phyloP scores from a whole-genome alignment of 1,140 invertebrate species.

The Globodera rostochiensis region DNA sequence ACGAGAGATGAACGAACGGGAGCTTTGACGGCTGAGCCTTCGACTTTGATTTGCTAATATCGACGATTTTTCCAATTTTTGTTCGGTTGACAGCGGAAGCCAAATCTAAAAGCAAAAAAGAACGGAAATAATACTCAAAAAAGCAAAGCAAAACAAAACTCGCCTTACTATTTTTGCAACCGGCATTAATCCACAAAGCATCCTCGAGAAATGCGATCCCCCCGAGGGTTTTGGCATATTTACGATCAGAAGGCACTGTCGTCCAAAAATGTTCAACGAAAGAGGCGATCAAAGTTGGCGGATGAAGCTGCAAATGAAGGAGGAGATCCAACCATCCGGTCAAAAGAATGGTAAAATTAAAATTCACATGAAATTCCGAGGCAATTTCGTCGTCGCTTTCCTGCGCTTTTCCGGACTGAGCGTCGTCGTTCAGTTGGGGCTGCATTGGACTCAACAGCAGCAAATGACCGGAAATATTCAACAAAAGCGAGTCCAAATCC shows the following conservation, averaged over 20 bases:
- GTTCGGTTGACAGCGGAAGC: slow-evolving; percentile 78
- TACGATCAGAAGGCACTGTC: slow-evolving; percentile 40
- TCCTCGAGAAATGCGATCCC: slow-evolving; percentile 84
- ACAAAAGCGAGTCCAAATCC: slow-evolving; percentile 60
- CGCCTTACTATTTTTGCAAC: slow-evolving; percentile 87
- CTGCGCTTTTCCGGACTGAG: slow-evolving; percentile 20
- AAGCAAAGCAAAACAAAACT: neutral
- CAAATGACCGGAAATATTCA: slow-evolving; percentile 62
- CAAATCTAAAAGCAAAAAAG: slow-evolving; percentile 70
- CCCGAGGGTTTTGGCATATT: slow-evolving; percentile 67
- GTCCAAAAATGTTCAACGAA: slow-evolving; percentile 94
- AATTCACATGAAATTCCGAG: slow-evolving; percentile 50
- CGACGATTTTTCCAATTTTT: slow-evolving; percentile 31
- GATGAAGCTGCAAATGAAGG: slow-evolving; percentile 72
- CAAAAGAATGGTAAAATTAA: neutral
- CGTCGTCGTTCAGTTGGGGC: slow-evolving; percentile 28
- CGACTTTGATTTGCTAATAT: slow-evolving; percentile 52
- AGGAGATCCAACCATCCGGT: too few relatives aligned
- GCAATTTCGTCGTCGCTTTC: slow-evolving; percentile 20
- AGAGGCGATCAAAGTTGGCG: slow-evolving; percentile 86
- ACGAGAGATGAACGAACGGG: slow-evolving; percentile 77
- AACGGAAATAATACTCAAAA: neutral
- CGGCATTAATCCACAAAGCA: slow-evolving; percentile 94
- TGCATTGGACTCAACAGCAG: slow-evolving; percentile 59
- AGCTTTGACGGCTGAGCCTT: slow-evolving; percentile 78